Evolutionary conservation across 2,888 invertebrate species (phyloP).

Genomic region (Trissonchulus sp.): DNA sequence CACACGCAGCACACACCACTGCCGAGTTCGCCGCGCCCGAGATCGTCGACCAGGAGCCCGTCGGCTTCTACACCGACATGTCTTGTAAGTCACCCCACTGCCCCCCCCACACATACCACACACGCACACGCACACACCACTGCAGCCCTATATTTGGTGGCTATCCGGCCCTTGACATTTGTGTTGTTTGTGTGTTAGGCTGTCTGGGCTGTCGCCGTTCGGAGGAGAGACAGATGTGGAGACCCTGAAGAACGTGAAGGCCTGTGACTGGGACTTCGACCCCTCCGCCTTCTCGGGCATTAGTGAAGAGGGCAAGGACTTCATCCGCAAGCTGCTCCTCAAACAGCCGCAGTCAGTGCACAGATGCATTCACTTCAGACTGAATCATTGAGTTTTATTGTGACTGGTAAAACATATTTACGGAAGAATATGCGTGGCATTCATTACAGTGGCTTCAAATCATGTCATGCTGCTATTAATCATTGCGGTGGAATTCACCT

Average conservation of each 20-base stretch:
- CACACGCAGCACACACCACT: too few species aligned
- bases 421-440: neutral
- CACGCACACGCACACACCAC: too few species aligned
- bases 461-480: too few species aligned
- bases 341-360: conserved; percentile 78
- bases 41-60: conserved; percentile 93
- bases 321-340: conserved; percentile 82
- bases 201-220: conserved; percentile 96
- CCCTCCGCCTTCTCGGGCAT: conserved; percentile 86
- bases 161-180: too few species aligned
- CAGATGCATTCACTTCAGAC: too few species aligned
- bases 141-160: too few species aligned
- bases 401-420: neutral
- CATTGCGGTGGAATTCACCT: too few species aligned
- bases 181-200: too few species aligned
- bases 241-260: conserved; percentile 93
- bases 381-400: conserved; percentile 20
- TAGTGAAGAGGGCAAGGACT: conserved; percentile 95
- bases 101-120: too few species aligned
- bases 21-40: conserved; percentile 99
- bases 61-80: too few species aligned
- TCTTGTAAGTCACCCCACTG: too few species aligned
- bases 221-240: conserved; percentile 98
- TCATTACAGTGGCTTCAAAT: neutral
- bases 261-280: conserved; percentile 99